Percentiles rank a stretch among this genome's conserved stretches.
Evolutionary conservation across 2,113 vertebrate genomes (phyloP).

Genomic region (Albula goreensis): DNA sequence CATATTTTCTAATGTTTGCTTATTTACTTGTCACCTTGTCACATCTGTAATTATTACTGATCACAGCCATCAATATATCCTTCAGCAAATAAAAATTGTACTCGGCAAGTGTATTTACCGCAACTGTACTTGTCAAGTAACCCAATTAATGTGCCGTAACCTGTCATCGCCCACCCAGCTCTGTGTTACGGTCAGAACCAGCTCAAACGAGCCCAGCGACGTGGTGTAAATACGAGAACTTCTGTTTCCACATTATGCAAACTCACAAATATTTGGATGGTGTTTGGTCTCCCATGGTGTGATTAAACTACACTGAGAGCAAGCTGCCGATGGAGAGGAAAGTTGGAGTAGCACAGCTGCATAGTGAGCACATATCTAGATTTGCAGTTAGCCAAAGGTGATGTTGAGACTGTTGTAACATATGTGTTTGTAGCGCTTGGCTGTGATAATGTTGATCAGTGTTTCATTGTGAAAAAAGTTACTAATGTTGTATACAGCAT

Average conservation of each 20-base stretch:
- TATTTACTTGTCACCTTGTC: too few relatives aligned
- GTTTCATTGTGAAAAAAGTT: neutral
- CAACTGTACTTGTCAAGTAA: neutral
- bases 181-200: neutral
- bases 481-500: neutral
- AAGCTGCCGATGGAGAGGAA: neutral
- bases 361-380: neutral
- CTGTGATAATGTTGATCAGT: neutral
- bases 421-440: neutral
- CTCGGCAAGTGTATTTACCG: too few relatives aligned
- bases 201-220: neutral
- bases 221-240: neutral
- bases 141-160: neutral
- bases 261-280: slow-evolving; percentile 16
- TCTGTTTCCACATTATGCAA: neutral
- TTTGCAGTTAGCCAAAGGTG: neutral
- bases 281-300: neutral
- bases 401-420: neutral
- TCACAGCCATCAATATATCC: neutral
- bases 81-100: neutral
- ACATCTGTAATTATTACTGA: neutral
- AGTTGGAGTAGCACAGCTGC: neutral
- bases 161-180: neutral
- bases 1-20: too few relatives aligned
- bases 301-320: neutral